Conservation (phyloP, 2,797 vertebrate species). For the Cossypha caffra region DNA sequence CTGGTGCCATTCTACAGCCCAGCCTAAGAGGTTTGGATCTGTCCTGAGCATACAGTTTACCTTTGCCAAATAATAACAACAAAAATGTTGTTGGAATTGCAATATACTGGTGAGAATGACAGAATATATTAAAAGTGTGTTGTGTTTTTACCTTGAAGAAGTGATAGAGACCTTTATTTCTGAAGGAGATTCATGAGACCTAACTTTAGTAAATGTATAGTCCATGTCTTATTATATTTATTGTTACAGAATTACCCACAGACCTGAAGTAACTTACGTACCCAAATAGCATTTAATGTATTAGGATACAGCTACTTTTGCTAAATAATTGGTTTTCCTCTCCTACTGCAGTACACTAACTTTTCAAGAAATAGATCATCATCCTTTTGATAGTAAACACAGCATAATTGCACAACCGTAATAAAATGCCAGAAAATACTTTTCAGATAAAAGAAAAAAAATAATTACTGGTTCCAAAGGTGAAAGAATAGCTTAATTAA, state of each 20-base stretch:
- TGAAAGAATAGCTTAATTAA: not conserved
- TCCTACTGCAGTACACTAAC: not conserved
- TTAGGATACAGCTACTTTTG: not conserved
- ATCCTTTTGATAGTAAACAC: not conserved
- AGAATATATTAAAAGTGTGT: not conserved
- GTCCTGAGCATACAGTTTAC: not conserved
- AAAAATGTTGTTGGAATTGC: not conserved
- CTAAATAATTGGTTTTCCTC: not conserved
- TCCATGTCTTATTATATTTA: fast-evolving
- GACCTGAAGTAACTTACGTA: not conserved
- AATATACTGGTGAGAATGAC: not conserved
- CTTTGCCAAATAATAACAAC: not conserved
- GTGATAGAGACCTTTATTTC: not conserved
- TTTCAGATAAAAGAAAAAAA: not conserved
- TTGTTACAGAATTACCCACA: not conserved
- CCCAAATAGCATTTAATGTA: not conserved
- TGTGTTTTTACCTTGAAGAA: not conserved
- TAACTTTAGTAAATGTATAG: not conserved
- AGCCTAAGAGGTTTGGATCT: not conserved
- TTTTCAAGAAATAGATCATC: not conserved
- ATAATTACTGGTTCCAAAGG: not conserved
- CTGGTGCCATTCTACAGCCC: not conserved
- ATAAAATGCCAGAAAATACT: not conserved
- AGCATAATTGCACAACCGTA: not conserved
- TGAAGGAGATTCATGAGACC: not conserved